Evolutionary conservation across 2,888 invertebrate species (phyloP).

Genomic region (Prosapia bicincta): DNA sequence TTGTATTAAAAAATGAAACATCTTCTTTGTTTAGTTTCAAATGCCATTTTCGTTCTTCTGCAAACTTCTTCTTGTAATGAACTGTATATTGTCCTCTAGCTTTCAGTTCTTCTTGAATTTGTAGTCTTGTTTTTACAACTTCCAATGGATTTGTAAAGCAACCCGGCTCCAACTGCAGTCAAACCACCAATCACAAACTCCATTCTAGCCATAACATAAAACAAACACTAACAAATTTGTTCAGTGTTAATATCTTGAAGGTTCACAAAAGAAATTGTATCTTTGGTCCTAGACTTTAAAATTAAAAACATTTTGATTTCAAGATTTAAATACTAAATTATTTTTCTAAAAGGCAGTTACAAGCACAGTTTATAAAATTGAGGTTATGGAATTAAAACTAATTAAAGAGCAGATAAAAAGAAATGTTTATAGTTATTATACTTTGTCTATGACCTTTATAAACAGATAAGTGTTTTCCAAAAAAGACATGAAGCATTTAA

Average conservation of each 20-base stretch:
- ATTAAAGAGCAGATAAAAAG: background rate
- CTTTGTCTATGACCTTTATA: background rate
- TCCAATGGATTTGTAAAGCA: slow-evolving; percentile 87
- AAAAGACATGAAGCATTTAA: background rate
- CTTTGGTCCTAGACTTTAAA: no score
- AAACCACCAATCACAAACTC: slow-evolving; percentile 75
- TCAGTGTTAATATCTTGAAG: background rate
- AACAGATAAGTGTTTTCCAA: background rate
- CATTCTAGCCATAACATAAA: slow-evolving; percentile 47
- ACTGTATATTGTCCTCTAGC: slow-evolving; percentile 67
- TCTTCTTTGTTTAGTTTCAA: slow-evolving; percentile 59
- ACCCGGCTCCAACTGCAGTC: slow-evolving; percentile 77
- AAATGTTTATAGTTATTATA: background rate
- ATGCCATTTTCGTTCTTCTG: slow-evolving; percentile 63
- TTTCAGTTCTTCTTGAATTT: slow-evolving; percentile 80
- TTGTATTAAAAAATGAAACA: slow-evolving; percentile 61
- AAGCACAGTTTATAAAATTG: background rate
- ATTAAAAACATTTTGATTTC: no score
- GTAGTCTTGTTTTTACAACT: slow-evolving; percentile 85
- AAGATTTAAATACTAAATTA: no score
- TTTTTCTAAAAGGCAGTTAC: no score
- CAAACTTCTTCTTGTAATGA: slow-evolving; percentile 69
- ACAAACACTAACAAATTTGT: no score
- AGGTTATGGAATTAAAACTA: background rate
- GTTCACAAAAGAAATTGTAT: no score